Base-by-base conservation (phyloP, 2,113 vertebrate genomes). In the Engystomops pustulosus region DNA sequence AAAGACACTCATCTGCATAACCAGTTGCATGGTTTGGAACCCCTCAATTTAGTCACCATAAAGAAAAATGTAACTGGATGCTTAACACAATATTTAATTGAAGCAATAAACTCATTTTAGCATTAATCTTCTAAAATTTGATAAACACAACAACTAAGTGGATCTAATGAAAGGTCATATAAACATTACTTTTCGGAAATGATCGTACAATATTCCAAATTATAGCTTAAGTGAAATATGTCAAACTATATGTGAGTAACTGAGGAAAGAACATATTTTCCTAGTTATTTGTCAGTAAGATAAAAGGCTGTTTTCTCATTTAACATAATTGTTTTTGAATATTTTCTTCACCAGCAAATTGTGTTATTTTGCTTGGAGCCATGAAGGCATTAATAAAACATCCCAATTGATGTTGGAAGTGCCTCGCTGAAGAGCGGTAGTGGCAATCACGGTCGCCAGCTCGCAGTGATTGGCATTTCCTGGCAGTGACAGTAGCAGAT, bases 341-440 rank as follows among this genome's bases (percentile, higher is more conserved):
- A 76, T 76, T 74, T 76, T 53, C 30, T 11, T 32, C 45, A 76
- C 17, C 49, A 36, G 47, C 55, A 18, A 76, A 55, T 53, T 76
- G 72, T 34, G 30, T 34, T 53, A 55, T 76, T 76, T 51, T 55
- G 49, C 70, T 76, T 55, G 30, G 11, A 76, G 49, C 32, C 49
- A 76, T 55, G 47, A 51, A n/a, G 18, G 55, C 32, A 76, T 76
- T 55, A 53, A 34, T 76, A 76, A 34, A 53, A 34, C 72, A 53
- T 44, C 72, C 9, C 49, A 6, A 34, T 6, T 30, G 23, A 47
- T 72, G n/a, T 44, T 45, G 23, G 23, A 36, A 32, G 55, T 53
- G 47, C 30, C 30, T 53, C 30, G 30, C 30, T 55, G 72, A n/a
- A 34, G 72, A 76, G 47, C n/a, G 32, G 47, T n/a, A 32, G 27